Evolutionary conservation across 2,797 vertebrate species (phyloP).

Genomic region (Amblyopsis hoosieri): DNA sequence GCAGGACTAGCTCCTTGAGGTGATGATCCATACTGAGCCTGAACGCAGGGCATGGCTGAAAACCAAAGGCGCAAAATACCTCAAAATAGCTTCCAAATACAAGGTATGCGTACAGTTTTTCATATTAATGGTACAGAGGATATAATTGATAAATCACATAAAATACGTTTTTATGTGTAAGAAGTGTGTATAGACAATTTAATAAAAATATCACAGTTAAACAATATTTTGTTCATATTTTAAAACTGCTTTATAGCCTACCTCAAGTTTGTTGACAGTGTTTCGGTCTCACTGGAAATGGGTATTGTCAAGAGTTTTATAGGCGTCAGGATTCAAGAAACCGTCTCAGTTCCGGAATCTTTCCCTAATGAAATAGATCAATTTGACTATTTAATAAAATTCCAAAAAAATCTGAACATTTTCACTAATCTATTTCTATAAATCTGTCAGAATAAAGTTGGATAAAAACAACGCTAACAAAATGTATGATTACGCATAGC

Average conservation of each 20-base stretch:
- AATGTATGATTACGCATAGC: slow-evolving; percentile 5
- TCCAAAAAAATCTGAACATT: slow-evolving; percentile 19
- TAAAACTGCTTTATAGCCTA: slow-evolving; percentile 57
- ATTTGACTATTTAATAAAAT: slow-evolving; percentile 47
- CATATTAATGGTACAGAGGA: neutral
- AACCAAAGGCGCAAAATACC: slow-evolving; percentile 65
- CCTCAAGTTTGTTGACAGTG: slow-evolving; percentile 89
- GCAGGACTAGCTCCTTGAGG: slow-evolving; percentile 99
- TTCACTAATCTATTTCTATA: neutral
- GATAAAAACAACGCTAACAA: slow-evolving; percentile 10
- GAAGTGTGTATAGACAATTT: neutral
- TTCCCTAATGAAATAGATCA: slow-evolving; percentile 72
- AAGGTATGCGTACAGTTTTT: neutral
- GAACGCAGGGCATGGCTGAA: slow-evolving; percentile 99
- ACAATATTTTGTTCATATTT: slow-evolving; percentile 1
- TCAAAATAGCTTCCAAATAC: slow-evolving; percentile 21
- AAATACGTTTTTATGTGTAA: neutral
- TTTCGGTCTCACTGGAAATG: slow-evolving; percentile 85
- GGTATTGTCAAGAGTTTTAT: slow-evolving; percentile 79
- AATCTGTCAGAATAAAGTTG: neutral
- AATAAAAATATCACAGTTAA: neutral
- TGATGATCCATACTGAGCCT: slow-evolving; percentile 99
- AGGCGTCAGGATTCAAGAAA: slow-evolving; percentile 71
- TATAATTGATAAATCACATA: neutral
- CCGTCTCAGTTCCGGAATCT: slow-evolving; percentile 68